phyloP scores from a whole-genome alignment of 2,113 vertebrate genomes.

The Artemisiospiza belli region DNA sequence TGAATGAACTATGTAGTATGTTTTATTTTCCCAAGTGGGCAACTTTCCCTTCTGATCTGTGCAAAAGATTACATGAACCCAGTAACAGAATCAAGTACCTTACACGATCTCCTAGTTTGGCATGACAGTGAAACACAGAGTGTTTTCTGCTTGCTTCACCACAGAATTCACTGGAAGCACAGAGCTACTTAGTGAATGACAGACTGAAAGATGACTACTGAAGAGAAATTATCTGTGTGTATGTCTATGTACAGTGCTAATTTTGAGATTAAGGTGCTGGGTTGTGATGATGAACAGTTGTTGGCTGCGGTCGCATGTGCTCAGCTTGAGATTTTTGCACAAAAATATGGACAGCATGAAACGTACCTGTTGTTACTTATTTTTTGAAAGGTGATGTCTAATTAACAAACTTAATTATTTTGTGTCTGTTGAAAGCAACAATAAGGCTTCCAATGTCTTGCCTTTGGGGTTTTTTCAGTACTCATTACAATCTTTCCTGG shows the following conservation, averaged over 20 bases:
- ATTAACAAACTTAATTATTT: conserved; percentile 11
- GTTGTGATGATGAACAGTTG: neutral
- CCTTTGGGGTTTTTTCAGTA: neutral
- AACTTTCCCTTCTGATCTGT: neutral
- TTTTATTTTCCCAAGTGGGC: neutral
- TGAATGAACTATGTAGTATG: neutral
- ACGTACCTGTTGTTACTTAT: neutral
- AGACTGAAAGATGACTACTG: neutral
- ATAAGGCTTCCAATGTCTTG: neutral
- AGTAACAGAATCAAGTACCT: neutral
- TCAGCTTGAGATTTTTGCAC: neutral
- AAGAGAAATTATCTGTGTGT: neutral
- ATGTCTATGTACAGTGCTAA: neutral
- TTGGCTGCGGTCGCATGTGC: neutral
- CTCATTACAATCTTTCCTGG: conserved; percentile 25
- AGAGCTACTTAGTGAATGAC: neutral
- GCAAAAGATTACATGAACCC: neutral
- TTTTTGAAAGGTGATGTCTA: neutral
- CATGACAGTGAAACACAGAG: neutral
- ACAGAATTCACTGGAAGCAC: neutral
- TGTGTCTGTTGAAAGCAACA: neutral
- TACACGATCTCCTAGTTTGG: neutral
- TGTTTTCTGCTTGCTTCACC: neutral
- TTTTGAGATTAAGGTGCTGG: neutral
- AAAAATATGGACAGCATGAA: neutral